Conservation (phyloP, 2,888 invertebrate genomes). For the Caenorhabditis plicata region DNA sequence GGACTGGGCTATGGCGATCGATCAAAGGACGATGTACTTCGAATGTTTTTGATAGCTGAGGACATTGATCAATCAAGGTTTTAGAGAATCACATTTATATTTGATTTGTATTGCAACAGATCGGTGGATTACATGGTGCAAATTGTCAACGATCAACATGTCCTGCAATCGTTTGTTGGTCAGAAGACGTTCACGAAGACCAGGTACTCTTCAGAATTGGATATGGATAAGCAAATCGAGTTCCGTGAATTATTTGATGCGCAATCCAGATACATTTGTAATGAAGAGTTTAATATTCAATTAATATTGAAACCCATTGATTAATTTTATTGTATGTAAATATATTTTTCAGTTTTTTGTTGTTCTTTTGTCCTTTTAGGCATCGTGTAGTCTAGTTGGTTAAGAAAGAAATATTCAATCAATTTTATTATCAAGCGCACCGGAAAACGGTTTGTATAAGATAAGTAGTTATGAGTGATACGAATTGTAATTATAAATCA, state of each 20-base stretch:
- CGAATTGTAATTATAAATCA: too few relatives aligned
- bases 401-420: too few relatives aligned
- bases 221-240: constrained; percentile 67
- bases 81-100: background rate
- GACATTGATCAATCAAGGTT: constrained; percentile 56
- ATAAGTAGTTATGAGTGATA: too few relatives aligned
- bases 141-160: constrained; percentile 66
- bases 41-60: constrained; percentile 47
- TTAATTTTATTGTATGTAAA: constrained; percentile 32
- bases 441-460: too few relatives aligned
- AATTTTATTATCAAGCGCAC: too few relatives aligned
- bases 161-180: constrained; percentile 66
- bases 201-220: constrained; percentile 67
- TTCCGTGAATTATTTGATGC: constrained; percentile 55
- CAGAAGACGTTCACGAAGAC: constrained; percentile 68
- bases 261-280: constrained; percentile 47
- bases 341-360: too few relatives aligned
- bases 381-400: too few relatives aligned
- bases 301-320: constrained; percentile 53
- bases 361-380: too few relatives aligned
- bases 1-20: constrained; percentile 13
- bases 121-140: constrained; percentile 58
- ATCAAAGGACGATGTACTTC: constrained; percentile 35
- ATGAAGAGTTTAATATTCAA: constrained; percentile 53
- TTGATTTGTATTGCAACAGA: constrained; percentile 5